phyloP scores from a whole-genome alignment of 2,113 vertebrate genomes.

The Hylia prasina region DNA sequence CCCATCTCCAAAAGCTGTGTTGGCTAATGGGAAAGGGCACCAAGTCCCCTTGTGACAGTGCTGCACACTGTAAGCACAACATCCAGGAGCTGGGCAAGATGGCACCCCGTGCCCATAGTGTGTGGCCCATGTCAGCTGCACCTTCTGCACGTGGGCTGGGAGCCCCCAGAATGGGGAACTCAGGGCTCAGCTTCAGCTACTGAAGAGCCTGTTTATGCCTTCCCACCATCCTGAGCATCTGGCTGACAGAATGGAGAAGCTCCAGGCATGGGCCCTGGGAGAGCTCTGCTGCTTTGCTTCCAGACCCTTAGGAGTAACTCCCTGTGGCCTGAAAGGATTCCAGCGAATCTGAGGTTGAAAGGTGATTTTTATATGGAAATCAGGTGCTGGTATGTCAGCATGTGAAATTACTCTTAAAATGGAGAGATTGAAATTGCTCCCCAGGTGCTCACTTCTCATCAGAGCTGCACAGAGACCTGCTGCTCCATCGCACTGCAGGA shows the following conservation, averaged over 20 bases:
- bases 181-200: rapidly evolving
- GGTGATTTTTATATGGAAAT: neutral
- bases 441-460: constrained; percentile 13
- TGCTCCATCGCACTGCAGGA: neutral
- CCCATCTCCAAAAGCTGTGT: neutral
- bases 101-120: rapidly evolving
- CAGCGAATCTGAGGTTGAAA: neutral
- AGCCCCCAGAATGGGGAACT: neutral
- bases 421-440: constrained; percentile 7
- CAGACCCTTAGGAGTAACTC: neutral
- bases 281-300: neutral
- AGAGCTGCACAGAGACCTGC: constrained; percentile 5
- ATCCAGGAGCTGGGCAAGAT: neutral
- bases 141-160: neutral
- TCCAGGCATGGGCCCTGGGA: neutral
- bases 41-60: neutral
- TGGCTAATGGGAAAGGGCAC: neutral
- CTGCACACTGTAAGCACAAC: neutral
- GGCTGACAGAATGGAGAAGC: neutral
- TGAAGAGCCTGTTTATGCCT: neutral
- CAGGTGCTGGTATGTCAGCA: neutral
- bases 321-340: neutral
- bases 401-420: neutral
- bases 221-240: neutral
- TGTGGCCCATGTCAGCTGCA: rapidly evolving